These are phyloP conservation scores for Tuta absoluta DNA, from an alignment of 2,888 invertebrate species.

Conservation along the genomic window DNA sequence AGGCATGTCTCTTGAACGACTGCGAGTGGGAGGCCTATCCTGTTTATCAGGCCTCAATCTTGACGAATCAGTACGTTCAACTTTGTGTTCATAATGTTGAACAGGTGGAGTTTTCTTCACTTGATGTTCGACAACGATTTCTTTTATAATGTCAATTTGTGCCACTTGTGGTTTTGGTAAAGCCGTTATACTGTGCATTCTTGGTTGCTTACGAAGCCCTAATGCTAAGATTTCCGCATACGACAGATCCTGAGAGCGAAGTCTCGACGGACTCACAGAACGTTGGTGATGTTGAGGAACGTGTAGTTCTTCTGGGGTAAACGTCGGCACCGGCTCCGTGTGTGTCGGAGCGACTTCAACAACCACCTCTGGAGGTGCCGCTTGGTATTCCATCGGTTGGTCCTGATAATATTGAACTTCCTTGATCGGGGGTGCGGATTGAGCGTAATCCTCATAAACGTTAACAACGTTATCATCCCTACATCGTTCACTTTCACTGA, in stretches of 20 bases:
- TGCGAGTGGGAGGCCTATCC: constrained; percentile 53
- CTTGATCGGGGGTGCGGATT: constrained; percentile 32
- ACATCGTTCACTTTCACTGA: constrained; percentile 67
- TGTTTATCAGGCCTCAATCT: constrained; percentile 45
- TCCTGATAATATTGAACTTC: constrained; percentile 40
- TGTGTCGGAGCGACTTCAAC: constrained; percentile 28
- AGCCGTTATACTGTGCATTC: constrained; percentile 50
- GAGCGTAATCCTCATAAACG: constrained; percentile 41
- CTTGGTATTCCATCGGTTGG: constrained; percentile 41
- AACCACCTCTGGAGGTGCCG: constrained; percentile 40
- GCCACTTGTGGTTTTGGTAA: constrained; percentile 69
- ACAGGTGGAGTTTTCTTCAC: constrained; percentile 51
- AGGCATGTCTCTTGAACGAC: constrained; percentile 69
- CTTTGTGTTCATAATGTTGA: constrained; percentile 47
- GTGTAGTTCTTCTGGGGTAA: constrained; percentile 37
- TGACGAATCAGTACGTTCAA: constrained; percentile 44
- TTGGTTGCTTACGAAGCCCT: constrained; percentile 76
- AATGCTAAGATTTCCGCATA: constrained; percentile 87
- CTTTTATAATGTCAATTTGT: constrained; percentile 65
- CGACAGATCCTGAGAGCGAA: constrained; percentile 83
- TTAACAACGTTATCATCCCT: constrained; percentile 51
- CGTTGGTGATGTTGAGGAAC: constrained; percentile 47
- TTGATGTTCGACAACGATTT: constrained; percentile 56
- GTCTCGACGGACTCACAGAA: constrained; percentile 53
- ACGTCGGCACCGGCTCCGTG: constrained; percentile 22